Conservation (phyloP, 2,113 vertebrate species). For the Mesembrinibis cayennensis region DNA sequence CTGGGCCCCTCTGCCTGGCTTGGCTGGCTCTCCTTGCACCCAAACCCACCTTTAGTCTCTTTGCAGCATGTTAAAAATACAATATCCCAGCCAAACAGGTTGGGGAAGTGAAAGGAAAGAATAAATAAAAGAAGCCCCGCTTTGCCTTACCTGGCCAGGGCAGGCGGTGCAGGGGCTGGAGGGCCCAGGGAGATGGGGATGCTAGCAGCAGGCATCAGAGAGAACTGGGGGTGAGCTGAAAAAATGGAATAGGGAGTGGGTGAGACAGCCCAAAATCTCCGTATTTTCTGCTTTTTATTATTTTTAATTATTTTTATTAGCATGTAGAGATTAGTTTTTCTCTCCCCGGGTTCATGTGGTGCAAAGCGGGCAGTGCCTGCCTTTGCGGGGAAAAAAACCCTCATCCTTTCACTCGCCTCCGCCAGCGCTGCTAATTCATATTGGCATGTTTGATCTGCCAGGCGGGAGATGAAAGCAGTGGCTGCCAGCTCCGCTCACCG, state of each 20-base stretch:
- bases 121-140: neutral
- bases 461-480: slow-evolving; percentile 41
- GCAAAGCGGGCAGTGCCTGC: neutral
- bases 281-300: neutral
- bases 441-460: slow-evolving; percentile 52
- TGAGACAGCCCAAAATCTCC: neutral
- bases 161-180: neutral
- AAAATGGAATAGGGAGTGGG: neutral
- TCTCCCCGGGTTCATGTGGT: accelerated
- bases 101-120: neutral
- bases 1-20: neutral
- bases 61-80: neutral
- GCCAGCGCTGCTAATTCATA: slow-evolving; percentile 43
- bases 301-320: neutral
- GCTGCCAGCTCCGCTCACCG: slow-evolving; percentile 39
- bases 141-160: neutral
- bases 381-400: neutral
- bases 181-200: neutral
- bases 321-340: neutral
- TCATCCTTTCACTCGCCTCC: neutral
- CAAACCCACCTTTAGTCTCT: neutral
- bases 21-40: neutral
- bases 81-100: accelerated
- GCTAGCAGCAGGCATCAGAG: neutral
- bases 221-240: neutral